Conservation (phyloP, 2,113 vertebrate genomes). For the Alaudala cheleensis region DNA sequence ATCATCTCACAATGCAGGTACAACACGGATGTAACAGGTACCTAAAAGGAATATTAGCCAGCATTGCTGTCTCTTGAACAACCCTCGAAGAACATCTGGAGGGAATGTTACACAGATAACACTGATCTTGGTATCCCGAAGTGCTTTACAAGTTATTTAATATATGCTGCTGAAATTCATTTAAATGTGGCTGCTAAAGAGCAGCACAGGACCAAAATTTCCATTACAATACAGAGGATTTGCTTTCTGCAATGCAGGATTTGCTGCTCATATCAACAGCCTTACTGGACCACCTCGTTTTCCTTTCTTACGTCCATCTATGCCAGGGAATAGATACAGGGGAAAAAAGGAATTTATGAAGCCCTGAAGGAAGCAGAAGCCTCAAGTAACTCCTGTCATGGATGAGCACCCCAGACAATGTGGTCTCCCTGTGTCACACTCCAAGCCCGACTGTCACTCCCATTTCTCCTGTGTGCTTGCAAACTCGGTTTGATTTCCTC, state of each 20-base stretch:
- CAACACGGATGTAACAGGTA: slow-evolving; percentile 8
- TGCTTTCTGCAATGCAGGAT: neutral
- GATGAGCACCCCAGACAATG: neutral
- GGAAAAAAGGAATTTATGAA: neutral
- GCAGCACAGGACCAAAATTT: neutral
- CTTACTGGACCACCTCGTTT: neutral
- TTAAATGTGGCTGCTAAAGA: neutral
- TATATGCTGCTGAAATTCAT: neutral
- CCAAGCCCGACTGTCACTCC: neutral
- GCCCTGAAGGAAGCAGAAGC: neutral
- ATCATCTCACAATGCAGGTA: slow-evolving; percentile 50
- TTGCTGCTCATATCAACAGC: neutral
- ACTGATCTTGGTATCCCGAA: neutral
- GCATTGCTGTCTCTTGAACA: neutral
- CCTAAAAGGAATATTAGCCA: slow-evolving; percentile 21
- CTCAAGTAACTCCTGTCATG: neutral
- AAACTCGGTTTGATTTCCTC: neutral
- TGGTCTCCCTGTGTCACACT: neutral
- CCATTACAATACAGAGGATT: neutral
- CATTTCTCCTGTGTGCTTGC: neutral
- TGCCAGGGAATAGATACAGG: neutral
- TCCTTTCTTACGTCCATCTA: neutral
- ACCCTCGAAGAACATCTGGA: neutral
- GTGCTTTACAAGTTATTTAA: neutral
- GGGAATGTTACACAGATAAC: neutral